phyloP scores from a whole-genome alignment of 2,113 vertebrate genomes.

The Gallinago undulata region DNA sequence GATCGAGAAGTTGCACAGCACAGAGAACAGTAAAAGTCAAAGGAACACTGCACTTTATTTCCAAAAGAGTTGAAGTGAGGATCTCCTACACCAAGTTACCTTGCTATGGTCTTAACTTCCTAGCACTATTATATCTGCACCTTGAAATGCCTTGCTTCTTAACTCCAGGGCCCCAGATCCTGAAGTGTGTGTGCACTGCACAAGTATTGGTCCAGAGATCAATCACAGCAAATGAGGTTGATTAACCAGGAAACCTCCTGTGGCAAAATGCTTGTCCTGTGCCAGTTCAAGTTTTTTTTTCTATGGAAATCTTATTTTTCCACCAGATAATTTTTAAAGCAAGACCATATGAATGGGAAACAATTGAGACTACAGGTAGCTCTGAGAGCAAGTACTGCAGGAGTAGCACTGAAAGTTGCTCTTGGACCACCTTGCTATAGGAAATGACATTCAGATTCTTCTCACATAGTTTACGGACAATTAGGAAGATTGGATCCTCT shows the following conservation, averaged over 20 bases:
- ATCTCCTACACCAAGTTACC: neutral
- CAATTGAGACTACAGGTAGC: neutral
- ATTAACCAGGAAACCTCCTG: neutral
- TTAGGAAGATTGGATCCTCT: neutral
- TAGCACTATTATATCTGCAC: neutral
- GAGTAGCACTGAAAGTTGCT: neutral
- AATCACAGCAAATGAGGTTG: neutral
- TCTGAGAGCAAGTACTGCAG: neutral
- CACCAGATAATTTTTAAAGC: neutral
- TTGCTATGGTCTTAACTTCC: neutral
- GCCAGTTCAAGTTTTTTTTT: neutral
- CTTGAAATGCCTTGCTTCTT: neutral
- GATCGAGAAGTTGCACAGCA: neutral
- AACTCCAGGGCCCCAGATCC: neutral
- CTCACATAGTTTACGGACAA: neutral
- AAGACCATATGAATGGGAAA: neutral
- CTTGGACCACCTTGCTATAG: neutral
- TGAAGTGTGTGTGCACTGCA: accelerated
- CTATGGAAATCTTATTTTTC: neutral
- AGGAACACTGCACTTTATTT: neutral
- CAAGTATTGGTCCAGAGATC: neutral
- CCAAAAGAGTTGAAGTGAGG: neutral
- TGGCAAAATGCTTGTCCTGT: neutral
- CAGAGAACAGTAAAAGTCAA: neutral
- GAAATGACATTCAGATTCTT: neutral